Evolutionary conservation across 2,888 invertebrate genomes (phyloP).

Genomic region (Molanna angustata): DNA sequence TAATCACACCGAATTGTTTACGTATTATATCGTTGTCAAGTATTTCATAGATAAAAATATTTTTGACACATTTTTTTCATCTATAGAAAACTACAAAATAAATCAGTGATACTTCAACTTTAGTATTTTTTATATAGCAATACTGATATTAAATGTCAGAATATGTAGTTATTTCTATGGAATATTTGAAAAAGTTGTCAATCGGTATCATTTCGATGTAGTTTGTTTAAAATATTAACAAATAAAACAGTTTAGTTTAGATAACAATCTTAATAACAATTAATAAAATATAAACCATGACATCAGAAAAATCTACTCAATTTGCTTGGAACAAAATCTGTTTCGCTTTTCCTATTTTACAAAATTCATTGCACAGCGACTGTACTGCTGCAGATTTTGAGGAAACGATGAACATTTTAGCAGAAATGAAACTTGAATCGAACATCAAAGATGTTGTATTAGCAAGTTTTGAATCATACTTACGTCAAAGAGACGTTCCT

Average conservation of each 20-base stretch:
- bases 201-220: too few species aligned
- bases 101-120: too few species aligned
- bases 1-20: constrained; percentile 23
- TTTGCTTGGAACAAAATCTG: constrained; percentile 16
- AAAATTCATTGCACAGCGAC: constrained; percentile 44
- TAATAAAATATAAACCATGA: constrained; percentile 1
- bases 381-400: constrained; percentile 46
- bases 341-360: constrained; percentile 48
- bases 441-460: constrained; percentile 48
- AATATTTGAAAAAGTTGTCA: too few species aligned
- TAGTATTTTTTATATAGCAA: too few species aligned
- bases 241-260: too few species aligned
- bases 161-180: too few species aligned
- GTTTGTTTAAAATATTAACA: too few species aligned
- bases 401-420: constrained; percentile 46
- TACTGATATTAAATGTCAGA: too few species aligned
- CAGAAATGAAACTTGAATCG: constrained; percentile 44
- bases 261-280: too few species aligned
- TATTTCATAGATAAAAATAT: too few species aligned
- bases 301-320: constrained; percentile 10
- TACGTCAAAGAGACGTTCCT: constrained; percentile 60
- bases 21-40: constrained; percentile 20
- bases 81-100: too few species aligned
- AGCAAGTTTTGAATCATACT: constrained; percentile 56
- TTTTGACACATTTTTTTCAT: too few species aligned